phyloP scores from a whole-genome alignment of 2,888 invertebrate genomes.

The Drosophila mettleri region DNA sequence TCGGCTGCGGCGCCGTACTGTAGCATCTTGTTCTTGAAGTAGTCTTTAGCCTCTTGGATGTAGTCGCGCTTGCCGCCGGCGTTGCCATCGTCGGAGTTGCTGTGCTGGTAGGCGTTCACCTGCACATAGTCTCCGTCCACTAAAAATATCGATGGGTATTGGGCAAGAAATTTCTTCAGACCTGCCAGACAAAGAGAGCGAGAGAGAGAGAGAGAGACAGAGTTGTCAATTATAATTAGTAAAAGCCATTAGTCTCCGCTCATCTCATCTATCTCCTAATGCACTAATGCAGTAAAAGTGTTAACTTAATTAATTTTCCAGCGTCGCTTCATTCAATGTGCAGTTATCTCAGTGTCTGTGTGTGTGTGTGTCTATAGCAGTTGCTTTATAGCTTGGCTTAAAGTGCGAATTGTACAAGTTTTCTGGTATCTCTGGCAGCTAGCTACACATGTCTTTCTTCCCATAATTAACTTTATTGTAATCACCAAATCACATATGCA shows the following conservation, averaged over 20 bases:
- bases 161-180: conserved; percentile 97
- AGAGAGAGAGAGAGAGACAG: conserved; percentile 2
- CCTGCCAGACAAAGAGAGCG: conserved; percentile 85
- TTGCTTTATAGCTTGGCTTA: conserved; percentile 40
- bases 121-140: conserved; percentile 97
- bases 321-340: conserved; percentile 28
- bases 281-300: conserved; percentile 68
- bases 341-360: neutral
- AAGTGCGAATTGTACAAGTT: conserved; percentile 49
- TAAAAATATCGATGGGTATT: conserved; percentile 98
- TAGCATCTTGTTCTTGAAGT: conserved; percentile 97
- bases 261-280: conserved; percentile 2
- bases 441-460: conserved; percentile 58
- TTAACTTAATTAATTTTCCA: conserved; percentile 61
- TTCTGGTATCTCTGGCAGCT: conserved; percentile 42
- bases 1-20: conserved; percentile 98
- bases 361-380: conserved; percentile 2
- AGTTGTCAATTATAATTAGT: conserved; percentile 70
- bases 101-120: conserved; percentile 91
- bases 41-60: conserved; percentile 98
- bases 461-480: conserved; percentile 73
- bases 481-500: conserved; percentile 29
- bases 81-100: conserved; percentile 87
- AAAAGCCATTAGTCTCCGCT: conserved; percentile 47
- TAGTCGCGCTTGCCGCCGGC: conserved; percentile 91